These are phyloP conservation scores for Xanthorhoe designata DNA, from an alignment of 2,888 invertebrate genomes.

Conservation along the genomic window DNA sequence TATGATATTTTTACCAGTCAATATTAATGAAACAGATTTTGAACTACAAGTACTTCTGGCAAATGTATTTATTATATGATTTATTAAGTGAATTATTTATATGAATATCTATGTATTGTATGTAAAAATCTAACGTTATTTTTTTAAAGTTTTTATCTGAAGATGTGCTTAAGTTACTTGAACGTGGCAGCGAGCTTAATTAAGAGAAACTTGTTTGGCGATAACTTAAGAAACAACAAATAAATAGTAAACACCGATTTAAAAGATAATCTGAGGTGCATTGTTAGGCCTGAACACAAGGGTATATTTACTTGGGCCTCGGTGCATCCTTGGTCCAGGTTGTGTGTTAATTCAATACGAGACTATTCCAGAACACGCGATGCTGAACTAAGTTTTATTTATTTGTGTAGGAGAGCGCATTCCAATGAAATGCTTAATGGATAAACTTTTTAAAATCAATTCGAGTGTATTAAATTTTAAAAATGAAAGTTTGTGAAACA, in stretches of 20 bases:
- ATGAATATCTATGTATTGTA: too few relatives aligned
- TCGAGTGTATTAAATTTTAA: not conserved
- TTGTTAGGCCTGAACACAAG: slow-evolving; percentile 25
- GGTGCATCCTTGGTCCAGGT: slow-evolving; percentile 12
- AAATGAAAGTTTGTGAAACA: too few relatives aligned
- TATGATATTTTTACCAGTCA: not conserved
- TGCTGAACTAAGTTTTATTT: slow-evolving; percentile 13
- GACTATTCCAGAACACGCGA: slow-evolving; percentile 30
- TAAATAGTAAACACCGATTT: slow-evolving; percentile 30
- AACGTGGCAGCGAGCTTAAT: slow-evolving; percentile 25
- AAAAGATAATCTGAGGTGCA: slow-evolving; percentile 30
- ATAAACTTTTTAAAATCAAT: not conserved
- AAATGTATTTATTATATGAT: too few relatives aligned
- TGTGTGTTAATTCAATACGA: slow-evolving; percentile 30
- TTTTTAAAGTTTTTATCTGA: not conserved
- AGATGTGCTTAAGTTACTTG: slow-evolving; percentile 10
- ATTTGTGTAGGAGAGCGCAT: slow-evolving; percentile 12
- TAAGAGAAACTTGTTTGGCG: slow-evolving; percentile 28
- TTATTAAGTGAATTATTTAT: too few relatives aligned
- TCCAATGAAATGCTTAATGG: slow-evolving; percentile 4
- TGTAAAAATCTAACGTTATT: not conserved
- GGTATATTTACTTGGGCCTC: slow-evolving; percentile 17
- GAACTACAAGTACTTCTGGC: too few relatives aligned
- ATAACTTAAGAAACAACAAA: slow-evolving; percentile 24
- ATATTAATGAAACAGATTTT: too few relatives aligned